Conservation (phyloP, 1,140 invertebrate species). For the Yoshiicerus persimilis region DNA sequence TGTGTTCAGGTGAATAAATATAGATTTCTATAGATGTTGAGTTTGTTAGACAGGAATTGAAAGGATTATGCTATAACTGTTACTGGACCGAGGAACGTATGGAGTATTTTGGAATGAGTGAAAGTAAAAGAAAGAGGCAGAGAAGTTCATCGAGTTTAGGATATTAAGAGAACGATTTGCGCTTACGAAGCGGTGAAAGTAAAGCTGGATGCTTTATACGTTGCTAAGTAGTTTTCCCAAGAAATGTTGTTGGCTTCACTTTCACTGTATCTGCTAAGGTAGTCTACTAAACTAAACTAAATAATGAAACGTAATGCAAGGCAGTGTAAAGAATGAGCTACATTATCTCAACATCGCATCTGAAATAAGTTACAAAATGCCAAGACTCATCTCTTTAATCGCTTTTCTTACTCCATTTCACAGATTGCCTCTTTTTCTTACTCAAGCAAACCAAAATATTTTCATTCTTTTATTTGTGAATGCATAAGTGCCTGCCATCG, state of each 20-base stretch:
- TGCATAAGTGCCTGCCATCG: background rate
- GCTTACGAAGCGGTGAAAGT: background rate
- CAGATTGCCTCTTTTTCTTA: slow-evolving; percentile 28
- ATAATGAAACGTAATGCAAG: background rate
- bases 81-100: background rate
- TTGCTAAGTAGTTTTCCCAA: background rate
- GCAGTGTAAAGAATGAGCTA: background rate
- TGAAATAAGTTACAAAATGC: slow-evolving; percentile 1
- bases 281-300: background rate
- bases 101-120: background rate
- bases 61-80: too few relatives aligned
- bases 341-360: background rate
- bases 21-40: background rate
- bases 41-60: background rate
- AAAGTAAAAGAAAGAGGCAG: background rate
- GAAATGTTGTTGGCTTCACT: background rate
- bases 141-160: background rate
- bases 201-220: background rate
- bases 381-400: slow-evolving; percentile 35
- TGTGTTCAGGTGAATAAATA: background rate
- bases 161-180: background rate
- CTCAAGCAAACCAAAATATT: background rate
- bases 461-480: background rate
- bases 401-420: slow-evolving; percentile 26
- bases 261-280: background rate